A percentile compares a stretch with the other conserved stretches of the same genome.
Evolutionary conservation across 2,888 invertebrate species (phyloP).

Genomic region (Ethmia dodecea): DNA sequence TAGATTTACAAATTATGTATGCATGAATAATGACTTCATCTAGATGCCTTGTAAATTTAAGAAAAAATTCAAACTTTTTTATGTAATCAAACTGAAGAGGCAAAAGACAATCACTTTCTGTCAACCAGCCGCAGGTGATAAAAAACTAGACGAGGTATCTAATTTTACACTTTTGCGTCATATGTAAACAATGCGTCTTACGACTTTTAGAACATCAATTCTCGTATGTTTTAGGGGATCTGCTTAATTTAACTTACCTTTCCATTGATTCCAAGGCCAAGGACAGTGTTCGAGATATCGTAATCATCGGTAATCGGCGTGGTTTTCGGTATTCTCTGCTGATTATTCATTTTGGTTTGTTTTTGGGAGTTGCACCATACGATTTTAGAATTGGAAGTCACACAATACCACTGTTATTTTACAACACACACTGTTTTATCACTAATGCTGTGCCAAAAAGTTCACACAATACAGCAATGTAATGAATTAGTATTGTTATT

Average conservation of each 20-base stretch:
- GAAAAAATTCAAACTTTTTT: no score
- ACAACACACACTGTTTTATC: not conserved
- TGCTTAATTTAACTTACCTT: constrained; percentile 78
- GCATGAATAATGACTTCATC: no score
- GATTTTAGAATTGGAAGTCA: not conserved
- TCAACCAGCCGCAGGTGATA: constrained; percentile 1
- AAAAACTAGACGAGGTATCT: constrained; percentile 18
- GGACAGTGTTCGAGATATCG: constrained; percentile 93
- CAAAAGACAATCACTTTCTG: not conserved
- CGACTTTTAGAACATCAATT: constrained; percentile 25
- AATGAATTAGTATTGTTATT: constrained; percentile 19
- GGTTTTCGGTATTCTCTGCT: constrained; percentile 80
- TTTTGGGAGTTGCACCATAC: not conserved
- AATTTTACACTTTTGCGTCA: constrained; percentile 38
- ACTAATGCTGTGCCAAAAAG: constrained; percentile 12
- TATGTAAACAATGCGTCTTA: constrained; percentile 35
- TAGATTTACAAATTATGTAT: no score
- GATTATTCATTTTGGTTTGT: constrained; percentile 54
- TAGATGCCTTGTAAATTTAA: no score
- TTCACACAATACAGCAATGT: constrained; percentile 12
- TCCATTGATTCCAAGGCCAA: constrained; percentile 98
- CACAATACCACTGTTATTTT: constrained; percentile 11
- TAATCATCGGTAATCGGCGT: constrained; percentile 93
- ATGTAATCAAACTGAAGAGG: no score
- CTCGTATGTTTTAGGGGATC: not conserved